Percentiles rank a stretch among this genome's conserved stretches.
Conservation (phyloP, 2,797 vertebrate genomes). For the Pseudochaenichthys georgianus region DNA sequence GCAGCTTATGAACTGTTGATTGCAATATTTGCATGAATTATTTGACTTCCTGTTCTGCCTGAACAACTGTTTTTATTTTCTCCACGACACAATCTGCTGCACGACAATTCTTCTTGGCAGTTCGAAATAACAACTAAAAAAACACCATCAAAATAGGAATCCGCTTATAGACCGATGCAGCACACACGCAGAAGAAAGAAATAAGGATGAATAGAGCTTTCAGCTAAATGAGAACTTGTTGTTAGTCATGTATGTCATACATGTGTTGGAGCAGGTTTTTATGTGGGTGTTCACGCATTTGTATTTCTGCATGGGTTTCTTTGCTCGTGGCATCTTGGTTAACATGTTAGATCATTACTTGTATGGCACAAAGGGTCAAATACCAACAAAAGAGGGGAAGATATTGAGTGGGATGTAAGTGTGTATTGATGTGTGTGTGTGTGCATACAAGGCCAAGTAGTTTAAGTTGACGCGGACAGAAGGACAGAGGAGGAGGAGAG, state of each 20-base stretch:
- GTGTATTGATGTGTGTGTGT: not conserved
- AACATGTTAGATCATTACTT: not conserved
- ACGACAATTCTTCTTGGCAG: slow-evolving; percentile 51
- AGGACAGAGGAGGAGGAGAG: slow-evolving; percentile 32
- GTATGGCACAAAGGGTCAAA: slow-evolving; percentile 32
- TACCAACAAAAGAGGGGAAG: slow-evolving; percentile 25
- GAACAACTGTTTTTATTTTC: slow-evolving; percentile 33
- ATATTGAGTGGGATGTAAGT: slow-evolving; percentile 25
- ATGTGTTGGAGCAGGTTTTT: not conserved
- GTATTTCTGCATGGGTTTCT: slow-evolving; percentile 8
- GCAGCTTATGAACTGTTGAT: slow-evolving; percentile 74
- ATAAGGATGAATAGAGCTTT: slow-evolving; percentile 1
- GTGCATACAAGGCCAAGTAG: slow-evolving; percentile 2
- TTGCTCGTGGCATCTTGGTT: slow-evolving; percentile 3
- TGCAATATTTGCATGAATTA: slow-evolving; percentile 80
- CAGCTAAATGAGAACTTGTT: slow-evolving; percentile 18
- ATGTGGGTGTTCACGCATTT: slow-evolving; percentile 12
- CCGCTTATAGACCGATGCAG: not conserved
- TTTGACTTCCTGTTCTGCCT: slow-evolving; percentile 64
- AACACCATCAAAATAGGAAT: slow-evolving; percentile 31
- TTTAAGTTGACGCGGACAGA: not conserved
- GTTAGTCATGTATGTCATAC: slow-evolving; percentile 2
- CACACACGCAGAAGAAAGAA: not conserved
- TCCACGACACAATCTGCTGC: slow-evolving; percentile 61
- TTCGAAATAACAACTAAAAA: slow-evolving; percentile 34